Conservation (phyloP, 2,888 invertebrate species). For the Tortrix viridana region DNA sequence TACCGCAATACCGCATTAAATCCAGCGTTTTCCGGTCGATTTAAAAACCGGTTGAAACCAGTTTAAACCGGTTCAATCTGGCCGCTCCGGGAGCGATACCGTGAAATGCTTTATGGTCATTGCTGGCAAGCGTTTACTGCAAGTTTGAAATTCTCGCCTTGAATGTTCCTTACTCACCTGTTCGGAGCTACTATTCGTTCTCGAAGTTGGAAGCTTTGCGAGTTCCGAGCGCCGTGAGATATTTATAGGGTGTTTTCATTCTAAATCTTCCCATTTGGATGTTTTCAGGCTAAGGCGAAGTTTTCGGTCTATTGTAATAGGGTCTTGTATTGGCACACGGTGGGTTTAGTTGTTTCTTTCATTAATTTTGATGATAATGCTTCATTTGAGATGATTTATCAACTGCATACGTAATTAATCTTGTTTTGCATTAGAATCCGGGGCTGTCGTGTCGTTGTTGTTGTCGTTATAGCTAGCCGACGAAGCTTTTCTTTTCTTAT, state of each 20-base stretch:
- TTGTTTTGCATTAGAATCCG: too few species aligned
- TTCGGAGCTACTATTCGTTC: slow-evolving; percentile 39
- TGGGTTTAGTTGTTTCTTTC: too few species aligned
- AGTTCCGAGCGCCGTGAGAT: slow-evolving; percentile 23
- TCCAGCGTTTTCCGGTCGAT: slow-evolving; percentile 42
- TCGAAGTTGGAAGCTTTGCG: slow-evolving; percentile 28
- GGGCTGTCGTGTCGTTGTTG: too few species aligned
- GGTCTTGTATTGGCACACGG: too few species aligned
- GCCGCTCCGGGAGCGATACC: slow-evolving; percentile 54
- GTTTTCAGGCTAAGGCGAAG: background rate
- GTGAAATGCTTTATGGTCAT: slow-evolving; percentile 73
- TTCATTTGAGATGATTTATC: too few species aligned
- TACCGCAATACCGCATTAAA: slow-evolving; percentile 25
- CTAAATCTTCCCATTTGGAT: slow-evolving; percentile 8
- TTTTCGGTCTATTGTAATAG: too few species aligned
- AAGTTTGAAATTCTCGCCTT: slow-evolving; percentile 68
- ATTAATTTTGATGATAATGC: too few species aligned
- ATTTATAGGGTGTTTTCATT: slow-evolving; percentile 4
- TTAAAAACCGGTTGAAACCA: slow-evolving; percentile 46
- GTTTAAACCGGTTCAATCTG: slow-evolving; percentile 57
- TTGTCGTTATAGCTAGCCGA: too few species aligned
- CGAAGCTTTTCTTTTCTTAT: too few species aligned
- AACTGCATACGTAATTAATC: too few species aligned
- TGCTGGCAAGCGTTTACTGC: slow-evolving; percentile 61
- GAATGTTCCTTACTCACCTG: slow-evolving; percentile 45